Evolutionary conservation across 2,888 invertebrate genomes (phyloP).

Genomic region (Diadegma fenestrale): DNA sequence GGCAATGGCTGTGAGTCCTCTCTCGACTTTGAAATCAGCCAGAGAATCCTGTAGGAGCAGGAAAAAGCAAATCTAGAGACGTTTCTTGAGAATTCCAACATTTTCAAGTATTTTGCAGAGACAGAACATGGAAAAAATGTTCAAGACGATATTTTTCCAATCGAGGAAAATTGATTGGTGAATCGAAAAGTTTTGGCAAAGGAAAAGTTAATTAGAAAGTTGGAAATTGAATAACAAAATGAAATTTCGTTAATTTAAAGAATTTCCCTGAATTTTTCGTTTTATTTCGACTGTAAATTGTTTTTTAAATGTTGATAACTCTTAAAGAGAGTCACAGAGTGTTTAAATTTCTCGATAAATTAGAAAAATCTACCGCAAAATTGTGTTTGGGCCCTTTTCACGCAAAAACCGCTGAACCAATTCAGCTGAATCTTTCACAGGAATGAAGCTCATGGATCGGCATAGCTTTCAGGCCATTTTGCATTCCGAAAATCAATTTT

Average conservation of each 20-base stretch:
- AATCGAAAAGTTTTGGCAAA: not conserved
- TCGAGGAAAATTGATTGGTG: no score
- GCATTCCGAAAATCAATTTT: no score
- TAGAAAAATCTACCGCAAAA: no score
- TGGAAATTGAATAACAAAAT: not conserved
- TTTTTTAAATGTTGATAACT: no score
- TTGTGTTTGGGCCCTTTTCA: no score
- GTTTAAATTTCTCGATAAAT: not conserved
- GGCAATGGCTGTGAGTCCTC: constrained; percentile 78
- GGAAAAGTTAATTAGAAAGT: not conserved
- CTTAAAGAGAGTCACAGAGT: no score
- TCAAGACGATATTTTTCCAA: not conserved
- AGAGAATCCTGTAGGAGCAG: constrained; percentile 74
- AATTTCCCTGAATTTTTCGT: not conserved
- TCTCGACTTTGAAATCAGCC: constrained; percentile 76
- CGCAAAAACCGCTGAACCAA: no score
- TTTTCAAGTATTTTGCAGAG: not conserved
- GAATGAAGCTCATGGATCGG: no score
- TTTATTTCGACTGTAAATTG: no score
- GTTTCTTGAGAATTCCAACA: not conserved
- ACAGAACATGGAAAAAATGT: not conserved
- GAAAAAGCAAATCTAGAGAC: not conserved
- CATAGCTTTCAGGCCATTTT: no score
- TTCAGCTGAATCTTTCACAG: no score
- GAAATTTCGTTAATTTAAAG: not conserved